Evolutionary conservation across 2,797 vertebrate genomes (phyloP).

Genomic region (Neoniphon sammara): DNA sequence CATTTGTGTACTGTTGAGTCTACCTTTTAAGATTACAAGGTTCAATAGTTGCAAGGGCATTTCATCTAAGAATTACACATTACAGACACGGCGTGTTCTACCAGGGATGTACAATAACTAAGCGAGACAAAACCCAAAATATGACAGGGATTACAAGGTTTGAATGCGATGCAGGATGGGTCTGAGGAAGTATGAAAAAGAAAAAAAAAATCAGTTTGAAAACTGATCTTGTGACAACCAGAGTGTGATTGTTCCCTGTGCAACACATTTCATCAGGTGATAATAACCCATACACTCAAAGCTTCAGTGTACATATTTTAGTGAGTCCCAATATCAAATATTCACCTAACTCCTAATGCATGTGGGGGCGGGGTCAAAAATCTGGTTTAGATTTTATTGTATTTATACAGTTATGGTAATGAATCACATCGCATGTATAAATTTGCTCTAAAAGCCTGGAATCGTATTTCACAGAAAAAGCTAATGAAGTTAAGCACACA

Average conservation of each 20-base stretch:
- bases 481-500: constrained; percentile 47
- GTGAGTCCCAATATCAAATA: background rate
- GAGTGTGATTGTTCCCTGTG: constrained; percentile 55
- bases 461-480: constrained; percentile 44
- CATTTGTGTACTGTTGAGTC: constrained; percentile 48
- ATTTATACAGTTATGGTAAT: constrained; percentile 41
- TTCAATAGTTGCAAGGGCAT: constrained; percentile 3
- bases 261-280: constrained; percentile 37
- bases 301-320: constrained; percentile 6
- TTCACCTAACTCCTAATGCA: background rate
- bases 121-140: background rate
- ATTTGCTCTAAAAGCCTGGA: constrained; percentile 37
- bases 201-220: constrained; percentile 32
- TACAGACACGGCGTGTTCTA: constrained; percentile 46
- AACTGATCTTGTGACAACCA: constrained; percentile 44
- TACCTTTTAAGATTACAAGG: constrained; percentile 37
- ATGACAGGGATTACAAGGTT: constrained; percentile 38
- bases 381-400: constrained; percentile 26
- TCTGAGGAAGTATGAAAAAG: constrained; percentile 27
- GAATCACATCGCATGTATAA: constrained; percentile 35
- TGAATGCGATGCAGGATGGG: constrained; percentile 10
- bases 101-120: constrained; percentile 38
- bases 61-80: constrained; percentile 46
- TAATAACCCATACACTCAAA: constrained; percentile 34
- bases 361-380: constrained; percentile 17